Percentiles rank a stretch among this genome's conserved stretches.
Conservation (phyloP, 2,888 invertebrate species). For the Cryptosula pallasiana region DNA sequence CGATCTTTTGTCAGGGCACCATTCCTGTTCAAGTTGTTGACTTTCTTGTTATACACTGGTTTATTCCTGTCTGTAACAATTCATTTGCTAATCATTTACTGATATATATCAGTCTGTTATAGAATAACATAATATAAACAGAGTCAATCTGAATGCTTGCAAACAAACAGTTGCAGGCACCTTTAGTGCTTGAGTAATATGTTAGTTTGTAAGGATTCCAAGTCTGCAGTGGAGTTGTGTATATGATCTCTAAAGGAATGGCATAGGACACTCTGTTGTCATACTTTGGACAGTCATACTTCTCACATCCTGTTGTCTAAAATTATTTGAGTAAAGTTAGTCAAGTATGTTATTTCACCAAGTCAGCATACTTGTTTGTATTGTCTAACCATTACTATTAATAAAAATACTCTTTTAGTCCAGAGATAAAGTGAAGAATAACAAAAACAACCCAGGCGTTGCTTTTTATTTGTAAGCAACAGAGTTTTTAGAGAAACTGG, state of each 20-base stretch:
- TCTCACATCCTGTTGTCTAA: not conserved
- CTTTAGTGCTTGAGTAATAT: not conserved
- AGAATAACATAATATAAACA: not conserved
- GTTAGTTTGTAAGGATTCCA: slow-evolving; percentile 27
- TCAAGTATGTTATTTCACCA: too few relatives aligned
- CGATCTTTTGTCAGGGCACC: slow-evolving; percentile 21
- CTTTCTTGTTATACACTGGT: slow-evolving; percentile 6
- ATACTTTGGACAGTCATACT: not conserved
- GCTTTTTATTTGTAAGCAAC: too few relatives aligned
- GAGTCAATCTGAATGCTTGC: not conserved
- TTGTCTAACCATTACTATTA: too few relatives aligned
- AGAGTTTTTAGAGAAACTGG: too few relatives aligned
- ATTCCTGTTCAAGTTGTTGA: not conserved
- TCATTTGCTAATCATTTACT: not conserved
- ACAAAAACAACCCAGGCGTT: too few relatives aligned
- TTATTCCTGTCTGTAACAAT: not conserved
- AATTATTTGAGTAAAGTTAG: too few relatives aligned
- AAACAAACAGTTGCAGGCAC: not conserved
- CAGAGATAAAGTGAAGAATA: too few relatives aligned
- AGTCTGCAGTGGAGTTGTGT: slow-evolving; percentile 27
- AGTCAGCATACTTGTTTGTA: too few relatives aligned
- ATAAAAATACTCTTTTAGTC: too few relatives aligned
- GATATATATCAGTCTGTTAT: not conserved
- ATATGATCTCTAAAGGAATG: slow-evolving; percentile 29
- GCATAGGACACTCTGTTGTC: slow-evolving; percentile 25